Evolutionary conservation across 23 tunicate species (phyloP).

Genomic region (Corella eumyota): DNA sequence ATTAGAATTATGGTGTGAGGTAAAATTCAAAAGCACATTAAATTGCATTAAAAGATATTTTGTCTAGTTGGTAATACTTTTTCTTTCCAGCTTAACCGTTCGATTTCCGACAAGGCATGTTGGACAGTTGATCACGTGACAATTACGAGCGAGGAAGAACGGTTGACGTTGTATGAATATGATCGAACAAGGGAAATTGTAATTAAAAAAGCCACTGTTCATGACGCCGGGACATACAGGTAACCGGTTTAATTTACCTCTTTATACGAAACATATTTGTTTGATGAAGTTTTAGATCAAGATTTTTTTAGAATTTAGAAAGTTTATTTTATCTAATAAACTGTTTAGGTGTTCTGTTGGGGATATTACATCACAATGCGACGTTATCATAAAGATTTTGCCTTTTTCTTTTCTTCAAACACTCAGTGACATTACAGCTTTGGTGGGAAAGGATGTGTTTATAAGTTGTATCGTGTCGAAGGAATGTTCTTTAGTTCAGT

Average conservation of each 20-base stretch:
- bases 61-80: too few relatives aligned
- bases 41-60: background rate
- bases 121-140: constrained; percentile 25
- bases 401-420: constrained; percentile 8
- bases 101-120: constrained; percentile 1
- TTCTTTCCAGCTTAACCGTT: constrained; percentile 24
- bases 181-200: constrained; percentile 30
- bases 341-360: constrained; percentile 7
- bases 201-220: constrained; percentile 8
- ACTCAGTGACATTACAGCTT: constrained; percentile 10
- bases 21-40: background rate
- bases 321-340: too few relatives aligned
- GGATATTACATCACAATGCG: constrained; percentile 10
- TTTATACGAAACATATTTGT: too few relatives aligned
- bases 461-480: constrained; percentile 13
- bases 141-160: constrained; percentile 9
- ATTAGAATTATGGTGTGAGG: constrained; percentile 37
- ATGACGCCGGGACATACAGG: constrained; percentile 28
- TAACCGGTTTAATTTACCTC: too few relatives aligned
- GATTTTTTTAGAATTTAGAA: too few relatives aligned
- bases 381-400: constrained; percentile 11
- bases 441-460: background rate
- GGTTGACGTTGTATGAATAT: constrained; percentile 14
- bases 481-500: background rate
- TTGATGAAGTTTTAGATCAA: too few relatives aligned